A percentile compares a stretch with the other conserved stretches of the same genome.
Evolutionary conservation across 2,888 invertebrate species (phyloP).

Genomic region (Cataglyphis albicans): DNA sequence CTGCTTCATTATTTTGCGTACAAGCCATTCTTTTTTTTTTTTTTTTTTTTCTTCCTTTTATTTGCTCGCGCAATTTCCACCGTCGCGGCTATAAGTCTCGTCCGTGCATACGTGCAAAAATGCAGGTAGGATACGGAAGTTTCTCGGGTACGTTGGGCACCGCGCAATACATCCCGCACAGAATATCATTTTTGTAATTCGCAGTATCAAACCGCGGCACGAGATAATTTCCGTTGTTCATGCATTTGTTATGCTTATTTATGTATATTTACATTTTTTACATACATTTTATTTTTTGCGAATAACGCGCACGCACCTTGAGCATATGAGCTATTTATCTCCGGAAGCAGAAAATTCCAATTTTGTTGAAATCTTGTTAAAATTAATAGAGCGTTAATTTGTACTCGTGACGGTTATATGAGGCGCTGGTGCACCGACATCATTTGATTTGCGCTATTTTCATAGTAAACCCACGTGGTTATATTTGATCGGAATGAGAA

Average conservation of each 20-base stretch:
- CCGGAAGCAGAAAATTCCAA: not conserved
- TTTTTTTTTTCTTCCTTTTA: not conserved
- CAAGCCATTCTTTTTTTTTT: conserved; percentile 16
- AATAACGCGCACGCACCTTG: conserved; percentile 24
- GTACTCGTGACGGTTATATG: too few species aligned
- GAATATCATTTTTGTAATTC: conserved; percentile 12
- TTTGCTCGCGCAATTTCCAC: conserved; percentile 31
- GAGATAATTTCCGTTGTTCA: conserved; percentile 48
- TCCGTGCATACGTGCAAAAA: conserved; percentile 40
- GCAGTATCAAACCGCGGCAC: conserved; percentile 16
- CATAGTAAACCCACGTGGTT: not conserved
- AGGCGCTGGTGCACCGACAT: not conserved
- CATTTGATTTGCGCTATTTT: conserved; percentile 5
- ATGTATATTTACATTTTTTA: conserved; percentile 2
- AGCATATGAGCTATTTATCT: conserved; percentile 8
- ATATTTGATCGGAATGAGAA: conserved; percentile 9
- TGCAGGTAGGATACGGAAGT: not conserved
- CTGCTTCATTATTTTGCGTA: conserved; percentile 46
- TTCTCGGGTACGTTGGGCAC: not conserved
- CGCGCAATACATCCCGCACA: conserved; percentile 23
- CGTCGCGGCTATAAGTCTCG: conserved; percentile 38
- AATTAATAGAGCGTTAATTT: conserved; percentile 21
- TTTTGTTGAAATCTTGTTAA: conserved; percentile 11
- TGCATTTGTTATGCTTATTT: conserved; percentile 26
- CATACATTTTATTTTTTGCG: not conserved